Evolutionary conservation across 2,888 invertebrate species (phyloP).

Genomic region (Amblyteles armatorius): DNA sequence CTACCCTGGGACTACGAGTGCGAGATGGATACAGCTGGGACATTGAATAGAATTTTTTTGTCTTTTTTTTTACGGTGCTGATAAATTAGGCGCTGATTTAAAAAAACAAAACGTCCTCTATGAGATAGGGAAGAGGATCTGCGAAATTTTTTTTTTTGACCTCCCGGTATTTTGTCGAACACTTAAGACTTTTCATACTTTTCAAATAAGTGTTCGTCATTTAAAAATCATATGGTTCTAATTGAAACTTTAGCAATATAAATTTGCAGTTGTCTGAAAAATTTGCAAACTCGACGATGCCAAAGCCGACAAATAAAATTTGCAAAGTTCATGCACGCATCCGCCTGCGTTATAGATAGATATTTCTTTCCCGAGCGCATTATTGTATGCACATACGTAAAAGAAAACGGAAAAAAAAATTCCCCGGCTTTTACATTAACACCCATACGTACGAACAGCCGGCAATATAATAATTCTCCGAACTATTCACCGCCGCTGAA

Average conservation of each 20-base stretch:
- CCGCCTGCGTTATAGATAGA: background rate
- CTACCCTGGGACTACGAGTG: too few species aligned
- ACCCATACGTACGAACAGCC: slow-evolving; percentile 10
- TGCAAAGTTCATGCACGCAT: slow-evolving; percentile 18
- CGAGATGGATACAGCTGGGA: too few species aligned
- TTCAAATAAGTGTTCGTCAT: background rate
- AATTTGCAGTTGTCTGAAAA: background rate
- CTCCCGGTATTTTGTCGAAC: too few species aligned
- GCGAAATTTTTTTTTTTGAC: too few species aligned
- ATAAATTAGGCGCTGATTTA: background rate
- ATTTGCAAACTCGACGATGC: background rate
- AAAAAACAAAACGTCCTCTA: background rate
- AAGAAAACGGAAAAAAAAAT: background rate
- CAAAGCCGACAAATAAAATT: slow-evolving; percentile 20
- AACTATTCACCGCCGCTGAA: slow-evolving; percentile 58
- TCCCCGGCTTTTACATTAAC: background rate
- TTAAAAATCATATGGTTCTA: background rate
- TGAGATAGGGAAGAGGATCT: background rate
- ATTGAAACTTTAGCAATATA: background rate
- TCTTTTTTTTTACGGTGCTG: too few species aligned
- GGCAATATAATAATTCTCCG: slow-evolving; percentile 50
- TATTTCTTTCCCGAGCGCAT: slow-evolving; percentile 2
- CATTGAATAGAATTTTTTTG: too few species aligned
- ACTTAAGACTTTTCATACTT: background rate
- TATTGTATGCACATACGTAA: background rate